phyloP scores from a whole-genome alignment of 2,113 vertebrate genomes.

The Catharus minimus region DNA sequence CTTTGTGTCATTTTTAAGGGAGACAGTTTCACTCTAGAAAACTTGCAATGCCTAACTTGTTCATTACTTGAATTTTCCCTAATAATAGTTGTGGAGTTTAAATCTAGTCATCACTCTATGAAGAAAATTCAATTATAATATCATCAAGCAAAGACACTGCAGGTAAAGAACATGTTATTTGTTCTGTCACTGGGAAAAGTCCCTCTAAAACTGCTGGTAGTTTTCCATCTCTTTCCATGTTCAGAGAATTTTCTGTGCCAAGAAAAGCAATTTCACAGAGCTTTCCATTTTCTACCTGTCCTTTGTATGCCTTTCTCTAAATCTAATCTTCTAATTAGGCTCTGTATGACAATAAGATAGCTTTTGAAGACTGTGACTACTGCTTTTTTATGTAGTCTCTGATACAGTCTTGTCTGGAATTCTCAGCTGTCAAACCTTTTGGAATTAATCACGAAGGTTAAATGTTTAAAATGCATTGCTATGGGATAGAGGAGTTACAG shows the following conservation, averaged over 20 bases:
- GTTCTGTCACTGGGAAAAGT: not conserved
- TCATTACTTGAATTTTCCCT: not conserved
- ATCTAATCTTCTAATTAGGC: constrained; percentile 34
- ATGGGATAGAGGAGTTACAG: not conserved
- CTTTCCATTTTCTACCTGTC: not conserved
- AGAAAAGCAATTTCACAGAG: constrained; percentile 3
- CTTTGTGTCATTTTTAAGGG: not conserved
- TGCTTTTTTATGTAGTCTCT: not conserved
- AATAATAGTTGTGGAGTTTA: not conserved
- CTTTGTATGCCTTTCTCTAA: not conserved
- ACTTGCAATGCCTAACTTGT: not conserved
- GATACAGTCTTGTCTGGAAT: not conserved
- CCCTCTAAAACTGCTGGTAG: not conserved
- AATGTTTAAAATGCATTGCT: not conserved
- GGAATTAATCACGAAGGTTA: not conserved
- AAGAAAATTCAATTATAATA: not conserved
- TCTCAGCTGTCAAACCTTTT: not conserved
- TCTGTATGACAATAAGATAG: not conserved
- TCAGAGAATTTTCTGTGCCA: not conserved
- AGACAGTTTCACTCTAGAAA: not conserved
- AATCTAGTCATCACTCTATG: not conserved
- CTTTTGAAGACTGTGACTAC: not conserved
- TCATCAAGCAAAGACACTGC: not conserved
- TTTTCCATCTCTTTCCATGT: not conserved
- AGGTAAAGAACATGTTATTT: not conserved